Conservation (phyloP, 2,888 invertebrate species). For the Tetranychus piercei region DNA sequence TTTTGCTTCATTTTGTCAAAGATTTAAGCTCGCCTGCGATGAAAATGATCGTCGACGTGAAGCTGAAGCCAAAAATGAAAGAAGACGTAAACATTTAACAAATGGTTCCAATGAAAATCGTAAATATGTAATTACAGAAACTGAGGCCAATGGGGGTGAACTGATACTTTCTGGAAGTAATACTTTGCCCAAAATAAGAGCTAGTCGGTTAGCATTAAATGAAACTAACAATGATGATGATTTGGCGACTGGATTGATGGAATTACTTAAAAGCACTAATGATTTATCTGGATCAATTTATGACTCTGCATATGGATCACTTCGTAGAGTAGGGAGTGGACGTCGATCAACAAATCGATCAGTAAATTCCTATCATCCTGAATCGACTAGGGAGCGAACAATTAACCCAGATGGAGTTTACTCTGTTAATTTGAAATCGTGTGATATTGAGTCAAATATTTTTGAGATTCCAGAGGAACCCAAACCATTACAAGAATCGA, state of each 20-base stretch:
- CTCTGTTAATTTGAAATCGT: not conserved
- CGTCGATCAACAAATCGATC: not conserved
- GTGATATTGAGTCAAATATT: not conserved
- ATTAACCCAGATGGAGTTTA: not conserved
- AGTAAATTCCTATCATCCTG: not conserved
- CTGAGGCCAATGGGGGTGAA: not conserved
- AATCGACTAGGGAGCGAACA: not conserved
- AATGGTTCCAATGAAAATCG: slow-evolving; percentile 1
- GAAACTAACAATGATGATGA: slow-evolving; percentile 11
- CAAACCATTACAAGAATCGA: not conserved
- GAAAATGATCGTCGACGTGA: slow-evolving; percentile 61
- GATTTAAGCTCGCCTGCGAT: slow-evolving; percentile 33
- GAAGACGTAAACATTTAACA: slow-evolving; percentile 30
- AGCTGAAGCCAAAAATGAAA: slow-evolving; percentile 68
- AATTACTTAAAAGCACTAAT: slow-evolving; percentile 18
- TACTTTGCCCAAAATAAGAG: not conserved
- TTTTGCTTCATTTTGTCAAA: slow-evolving; percentile 63
- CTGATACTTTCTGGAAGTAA: not conserved
- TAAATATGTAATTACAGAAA: not conserved
- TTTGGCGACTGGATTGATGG: slow-evolving; percentile 15
- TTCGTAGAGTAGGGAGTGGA: not conserved
- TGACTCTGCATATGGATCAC: slow-evolving; percentile 10
- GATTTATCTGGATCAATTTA: slow-evolving; percentile 8
- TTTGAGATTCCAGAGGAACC: not conserved
- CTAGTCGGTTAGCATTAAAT: slow-evolving; percentile 7